Percentiles rank a stretch among this genome's conserved stretches.
phyloP scores from a whole-genome alignment of 2,888 invertebrate genomes.

The Acleris holmiana region DNA sequence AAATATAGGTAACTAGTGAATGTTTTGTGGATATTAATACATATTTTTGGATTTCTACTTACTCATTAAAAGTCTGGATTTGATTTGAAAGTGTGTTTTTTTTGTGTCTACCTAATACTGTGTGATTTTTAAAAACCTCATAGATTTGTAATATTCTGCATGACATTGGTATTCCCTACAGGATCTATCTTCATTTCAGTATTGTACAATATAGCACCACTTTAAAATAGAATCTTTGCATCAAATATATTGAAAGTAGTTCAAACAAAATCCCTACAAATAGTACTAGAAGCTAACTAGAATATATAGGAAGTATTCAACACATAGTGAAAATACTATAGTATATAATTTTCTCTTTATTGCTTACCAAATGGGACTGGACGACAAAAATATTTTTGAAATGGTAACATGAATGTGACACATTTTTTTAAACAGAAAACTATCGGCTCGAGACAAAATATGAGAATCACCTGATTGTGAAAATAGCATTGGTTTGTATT shows the following conservation, averaged over 20 bases:
- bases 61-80: neutral
- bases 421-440: constrained; percentile 90
- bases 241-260: constrained; percentile 24
- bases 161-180: constrained; percentile 23
- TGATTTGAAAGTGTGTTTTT: constrained; percentile 26
- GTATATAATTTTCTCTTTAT: constrained; percentile 79
- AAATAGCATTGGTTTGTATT: constrained; percentile 96
- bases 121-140: constrained; percentile 18
- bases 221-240: constrained; percentile 17
- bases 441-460: constrained; percentile 98
- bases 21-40: constrained; percentile 23
- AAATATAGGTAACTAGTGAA: neutral
- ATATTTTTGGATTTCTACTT: constrained; percentile 1
- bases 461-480: constrained; percentile 98
- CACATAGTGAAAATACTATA: constrained; percentile 60
- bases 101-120: constrained; percentile 10
- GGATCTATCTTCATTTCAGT: constrained; percentile 19
- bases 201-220: constrained; percentile 28
- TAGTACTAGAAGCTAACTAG: constrained; percentile 28
- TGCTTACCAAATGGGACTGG: constrained; percentile 80
- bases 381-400: constrained; percentile 53
- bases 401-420: constrained; percentile 56
- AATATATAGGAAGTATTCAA: constrained; percentile 23
- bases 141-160: constrained; percentile 32
- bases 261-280: constrained; percentile 23